Percentiles rank a stretch among this genome's conserved stretches.
Evolutionary conservation across 2,797 vertebrate genomes (phyloP).

Genomic region (Euthynnus affinis): DNA sequence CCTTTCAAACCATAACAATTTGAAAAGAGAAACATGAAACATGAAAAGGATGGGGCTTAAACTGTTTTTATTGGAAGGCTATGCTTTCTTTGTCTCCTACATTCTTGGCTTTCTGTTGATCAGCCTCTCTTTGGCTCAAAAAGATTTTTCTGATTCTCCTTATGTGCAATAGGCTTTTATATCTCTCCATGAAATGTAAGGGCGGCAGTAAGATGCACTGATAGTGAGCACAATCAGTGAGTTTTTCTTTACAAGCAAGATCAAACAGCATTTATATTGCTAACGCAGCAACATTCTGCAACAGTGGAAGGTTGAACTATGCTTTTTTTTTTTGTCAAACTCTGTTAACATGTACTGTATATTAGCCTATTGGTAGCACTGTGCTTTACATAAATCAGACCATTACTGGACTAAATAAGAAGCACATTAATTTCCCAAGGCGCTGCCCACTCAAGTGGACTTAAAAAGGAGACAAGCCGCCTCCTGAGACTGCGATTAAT

Average conservation of each 20-base stretch:
- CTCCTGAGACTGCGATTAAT: slow-evolving; percentile 65
- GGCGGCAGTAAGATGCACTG: not conserved
- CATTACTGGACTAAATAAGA: slow-evolving; percentile 37
- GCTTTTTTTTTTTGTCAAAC: not conserved
- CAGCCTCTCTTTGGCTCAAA: too few species aligned
- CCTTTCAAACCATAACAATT: slow-evolving; percentile 11
- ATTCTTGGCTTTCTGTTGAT: not conserved
- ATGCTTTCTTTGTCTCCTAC: not conserved
- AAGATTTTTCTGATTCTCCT: not conserved
- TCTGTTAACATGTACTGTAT: not conserved
- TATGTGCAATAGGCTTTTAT: not conserved
- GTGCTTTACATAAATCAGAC: slow-evolving; percentile 19
- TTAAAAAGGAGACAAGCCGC: slow-evolving; percentile 50
- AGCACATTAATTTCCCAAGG: slow-evolving; percentile 50
- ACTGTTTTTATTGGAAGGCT: not conserved
- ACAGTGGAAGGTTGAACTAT: not conserved
- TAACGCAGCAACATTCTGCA: not conserved
- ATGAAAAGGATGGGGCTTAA: not conserved
- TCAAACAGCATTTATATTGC: not conserved
- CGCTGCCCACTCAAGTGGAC: slow-evolving; percentile 39
- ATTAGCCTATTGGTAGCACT: not conserved
- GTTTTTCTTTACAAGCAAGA: not conserved
- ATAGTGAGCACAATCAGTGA: not conserved
- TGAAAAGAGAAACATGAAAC: slow-evolving; percentile 16
- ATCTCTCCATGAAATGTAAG: not conserved